Evolutionary conservation across 2,797 vertebrate genomes (phyloP).

Genomic region (Thamnophis elegans): DNA sequence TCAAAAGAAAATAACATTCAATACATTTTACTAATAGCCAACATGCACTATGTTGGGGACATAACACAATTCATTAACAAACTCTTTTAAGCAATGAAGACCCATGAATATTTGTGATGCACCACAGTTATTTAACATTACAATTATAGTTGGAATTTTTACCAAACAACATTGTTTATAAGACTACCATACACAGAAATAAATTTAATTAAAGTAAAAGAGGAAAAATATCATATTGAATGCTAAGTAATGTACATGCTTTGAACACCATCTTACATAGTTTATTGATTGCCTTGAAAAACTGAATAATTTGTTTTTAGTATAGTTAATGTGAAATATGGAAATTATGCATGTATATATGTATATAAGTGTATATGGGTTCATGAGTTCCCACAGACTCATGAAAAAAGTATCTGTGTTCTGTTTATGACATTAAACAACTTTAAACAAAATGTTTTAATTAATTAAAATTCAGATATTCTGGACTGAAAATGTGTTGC

Average conservation of each 20-base stretch:
- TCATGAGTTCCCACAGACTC: constrained; percentile 32
- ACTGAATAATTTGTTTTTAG: constrained; percentile 49
- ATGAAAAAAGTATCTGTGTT: constrained; percentile 33
- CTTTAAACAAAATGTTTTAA: constrained; percentile 61
- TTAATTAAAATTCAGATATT: constrained; percentile 68
- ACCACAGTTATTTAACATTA: constrained; percentile 15
- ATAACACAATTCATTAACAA: constrained; percentile 46
- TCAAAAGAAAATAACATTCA: constrained; percentile 49
- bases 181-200: constrained; percentile 41
- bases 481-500: constrained; percentile 69
- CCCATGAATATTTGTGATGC: constrained; percentile 17
- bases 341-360: constrained; percentile 28
- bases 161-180: constrained; percentile 47
- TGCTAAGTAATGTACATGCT: constrained; percentile 17
- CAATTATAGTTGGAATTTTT: constrained; percentile 46
- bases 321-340: constrained; percentile 14
- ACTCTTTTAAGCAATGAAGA: constrained; percentile 27
- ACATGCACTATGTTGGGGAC: constrained; percentile 42
- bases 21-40: constrained; percentile 47
- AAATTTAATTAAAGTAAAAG: constrained; percentile 36
- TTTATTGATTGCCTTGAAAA: constrained; percentile 63
- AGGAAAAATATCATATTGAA: background rate
- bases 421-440: constrained; percentile 38
- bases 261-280: constrained; percentile 38
- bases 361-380: constrained; percentile 37